These are phyloP conservation scores for Campopleginae sp. DNA, from an alignment of 2,888 invertebrate species.

Conservation along the genomic window DNA sequence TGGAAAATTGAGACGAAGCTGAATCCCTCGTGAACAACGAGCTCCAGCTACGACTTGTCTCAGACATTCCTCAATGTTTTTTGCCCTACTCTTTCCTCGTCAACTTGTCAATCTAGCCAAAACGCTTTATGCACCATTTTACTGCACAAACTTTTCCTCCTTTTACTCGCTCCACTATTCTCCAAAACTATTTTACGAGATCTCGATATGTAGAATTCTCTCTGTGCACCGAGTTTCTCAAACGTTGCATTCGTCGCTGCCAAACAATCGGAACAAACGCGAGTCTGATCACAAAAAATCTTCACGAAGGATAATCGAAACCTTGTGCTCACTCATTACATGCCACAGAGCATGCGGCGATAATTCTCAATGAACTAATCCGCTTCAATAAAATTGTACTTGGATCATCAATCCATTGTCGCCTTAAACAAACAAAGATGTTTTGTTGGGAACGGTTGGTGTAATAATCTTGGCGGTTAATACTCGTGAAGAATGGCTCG, in stretches of 20 bases:
- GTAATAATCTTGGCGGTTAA: not conserved
- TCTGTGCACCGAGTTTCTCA: not conserved
- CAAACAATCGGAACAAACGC: not conserved
- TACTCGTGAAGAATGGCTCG: not conserved
- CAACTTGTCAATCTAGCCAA: constrained; percentile 61
- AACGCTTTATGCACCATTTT: constrained; percentile 50
- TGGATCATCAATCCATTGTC: too few relatives aligned
- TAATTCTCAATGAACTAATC: too few relatives aligned
- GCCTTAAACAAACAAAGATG: not conserved
- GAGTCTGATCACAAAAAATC: not conserved
- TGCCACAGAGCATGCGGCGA: too few relatives aligned
- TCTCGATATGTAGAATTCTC: constrained; percentile 39
- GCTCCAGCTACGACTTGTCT: not conserved
- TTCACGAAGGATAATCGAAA: too few relatives aligned
- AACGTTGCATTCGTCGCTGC: not conserved
- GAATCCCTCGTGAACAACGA: not conserved
- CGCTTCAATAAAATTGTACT: too few relatives aligned
- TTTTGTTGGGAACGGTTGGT: not conserved
- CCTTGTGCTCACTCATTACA: too few relatives aligned
- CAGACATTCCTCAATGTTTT: constrained; percentile 4
- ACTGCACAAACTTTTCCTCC: constrained; percentile 63
- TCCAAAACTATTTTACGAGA: constrained; percentile 71
- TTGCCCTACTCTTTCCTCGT: constrained; percentile 21
- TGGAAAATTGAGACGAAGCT: not conserved
- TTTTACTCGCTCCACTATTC: constrained; percentile 66